These are phyloP conservation scores for Xiphorhynchus elegans DNA, from an alignment of 2,113 vertebrate species.

Conservation along the genomic window DNA sequence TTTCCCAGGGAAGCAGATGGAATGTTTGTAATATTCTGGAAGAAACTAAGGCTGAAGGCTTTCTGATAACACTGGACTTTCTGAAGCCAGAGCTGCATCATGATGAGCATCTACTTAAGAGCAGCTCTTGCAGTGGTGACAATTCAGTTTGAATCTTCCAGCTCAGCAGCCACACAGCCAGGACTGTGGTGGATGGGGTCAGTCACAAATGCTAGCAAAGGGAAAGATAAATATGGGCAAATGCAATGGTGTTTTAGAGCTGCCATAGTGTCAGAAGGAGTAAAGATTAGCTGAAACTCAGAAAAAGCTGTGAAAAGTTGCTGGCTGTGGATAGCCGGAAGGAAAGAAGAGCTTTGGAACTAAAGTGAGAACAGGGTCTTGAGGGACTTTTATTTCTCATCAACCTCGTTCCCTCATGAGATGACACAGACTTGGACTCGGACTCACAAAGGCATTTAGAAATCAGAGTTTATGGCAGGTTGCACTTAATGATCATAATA, in stretches of 20 bases:
- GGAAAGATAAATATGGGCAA: neutral
- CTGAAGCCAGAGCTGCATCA: neutral
- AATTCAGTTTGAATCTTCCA: neutral
- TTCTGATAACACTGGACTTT: neutral
- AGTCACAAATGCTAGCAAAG: neutral
- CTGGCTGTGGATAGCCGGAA: neutral
- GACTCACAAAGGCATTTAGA: slow-evolving; percentile 1
- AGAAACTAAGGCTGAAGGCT: neutral
- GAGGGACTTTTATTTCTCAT: neutral
- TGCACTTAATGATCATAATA: slow-evolving; percentile 2
- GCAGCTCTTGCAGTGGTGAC: neutral
- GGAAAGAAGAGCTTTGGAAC: neutral
- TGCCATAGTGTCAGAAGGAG: neutral
- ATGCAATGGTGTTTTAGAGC: neutral
- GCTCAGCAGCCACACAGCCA: neutral
- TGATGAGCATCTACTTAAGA: neutral
- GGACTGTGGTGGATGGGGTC: neutral
- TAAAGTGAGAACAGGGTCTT: neutral
- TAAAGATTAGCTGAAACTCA: neutral
- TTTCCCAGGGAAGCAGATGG: neutral
- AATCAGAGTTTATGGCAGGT: neutral
- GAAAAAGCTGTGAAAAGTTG: neutral
- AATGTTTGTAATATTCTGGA: neutral
- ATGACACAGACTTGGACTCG: neutral
- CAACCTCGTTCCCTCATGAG: neutral